Evolutionary conservation across 2,797 vertebrate genomes (phyloP), one percentile per base, ranked within the genome.

Genomic region (Aldrovandia affinis): DNA sequence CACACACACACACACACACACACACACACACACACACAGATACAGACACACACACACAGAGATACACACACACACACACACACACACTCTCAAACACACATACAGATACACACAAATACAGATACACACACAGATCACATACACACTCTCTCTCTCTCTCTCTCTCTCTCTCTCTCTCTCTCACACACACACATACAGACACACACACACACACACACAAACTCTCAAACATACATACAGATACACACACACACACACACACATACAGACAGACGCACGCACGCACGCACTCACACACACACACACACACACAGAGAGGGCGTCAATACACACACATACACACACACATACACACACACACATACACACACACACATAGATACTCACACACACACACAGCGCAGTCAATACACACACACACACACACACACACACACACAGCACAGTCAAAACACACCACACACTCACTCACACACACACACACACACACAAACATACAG

Each of bases 271-370:
- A 68, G 79, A 68, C 36, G 39, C 25, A 25, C 8, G 20, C 50
- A 83, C 65, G 14, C 68, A 52, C 44, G 54, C 61, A 78, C 33
- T 61, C 36, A 9, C 52, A n/a, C 75, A 2, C 22, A 0, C 0
- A 42, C 10, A 2, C 55, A n/a, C 22, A 52, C 50, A 1, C 36
- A 36, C 0, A n/a, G n/a, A n/a, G n/a, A n/a, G n/a, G n/a, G n/a
- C n/a, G n/a, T n/a, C n/a, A n/a, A n/a, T n/a, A n/a, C 50, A 68
- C 36, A 85, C 57, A 68, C 81, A 68, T 25, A 44, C 25, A 25
- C 8, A 18, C 50, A 83, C 65, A 20, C 68, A 52, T 39, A 59
- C 61, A 78, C 33, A 61, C 36, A 9, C 52, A n/a, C 75, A 2
- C 22, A 0, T 0, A 42, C 10, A 2, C 55, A n/a, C 22, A 52